phyloP scores from a whole-genome alignment of 2,113 vertebrate genomes.

The Chrysochloris asiatica region DNA sequence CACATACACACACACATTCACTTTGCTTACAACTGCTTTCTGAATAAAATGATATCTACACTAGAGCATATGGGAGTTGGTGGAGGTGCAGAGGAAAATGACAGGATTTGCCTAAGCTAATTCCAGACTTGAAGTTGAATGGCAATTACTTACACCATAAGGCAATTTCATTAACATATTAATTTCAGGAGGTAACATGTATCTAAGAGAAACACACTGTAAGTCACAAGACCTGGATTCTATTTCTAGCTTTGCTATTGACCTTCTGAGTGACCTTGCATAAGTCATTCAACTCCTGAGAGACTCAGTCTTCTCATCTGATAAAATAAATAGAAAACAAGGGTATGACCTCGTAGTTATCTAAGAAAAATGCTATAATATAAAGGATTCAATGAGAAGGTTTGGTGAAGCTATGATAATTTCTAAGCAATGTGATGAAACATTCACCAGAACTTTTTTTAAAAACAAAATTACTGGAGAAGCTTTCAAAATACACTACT shows the following conservation, averaged over 20 bases:
- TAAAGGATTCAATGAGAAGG: constrained; percentile 10
- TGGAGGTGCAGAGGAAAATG: constrained; percentile 45
- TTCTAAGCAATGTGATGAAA: not conserved
- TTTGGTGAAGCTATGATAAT: not conserved
- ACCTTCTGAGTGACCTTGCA: constrained; percentile 71
- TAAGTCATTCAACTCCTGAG: constrained; percentile 56
- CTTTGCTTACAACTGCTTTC: constrained; percentile 37
- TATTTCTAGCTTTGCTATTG: constrained; percentile 72
- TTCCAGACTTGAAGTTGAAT: constrained; percentile 53
- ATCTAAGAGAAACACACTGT: constrained; percentile 56
- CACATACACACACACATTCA: too few relatives aligned
- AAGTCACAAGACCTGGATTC: constrained; percentile 71
- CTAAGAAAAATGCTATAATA: constrained; percentile 10
- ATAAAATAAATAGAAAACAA: not conserved
- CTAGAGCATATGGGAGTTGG: constrained; percentile 50
- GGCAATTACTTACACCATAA: constrained; percentile 52
- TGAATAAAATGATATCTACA: constrained; percentile 52
- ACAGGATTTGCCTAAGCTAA: constrained; percentile 62
- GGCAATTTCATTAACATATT: constrained; percentile 70
- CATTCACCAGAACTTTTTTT: not conserved
- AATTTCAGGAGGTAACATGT: constrained; percentile 62
- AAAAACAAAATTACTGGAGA: constrained; percentile 5
- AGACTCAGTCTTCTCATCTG: constrained; percentile 59
- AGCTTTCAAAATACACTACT: not conserved
- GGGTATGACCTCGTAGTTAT: not conserved